These are phyloP conservation scores for Myrmophylax atrothorax DNA, from an alignment of 2,113 vertebrate species.

Conservation along the genomic window DNA sequence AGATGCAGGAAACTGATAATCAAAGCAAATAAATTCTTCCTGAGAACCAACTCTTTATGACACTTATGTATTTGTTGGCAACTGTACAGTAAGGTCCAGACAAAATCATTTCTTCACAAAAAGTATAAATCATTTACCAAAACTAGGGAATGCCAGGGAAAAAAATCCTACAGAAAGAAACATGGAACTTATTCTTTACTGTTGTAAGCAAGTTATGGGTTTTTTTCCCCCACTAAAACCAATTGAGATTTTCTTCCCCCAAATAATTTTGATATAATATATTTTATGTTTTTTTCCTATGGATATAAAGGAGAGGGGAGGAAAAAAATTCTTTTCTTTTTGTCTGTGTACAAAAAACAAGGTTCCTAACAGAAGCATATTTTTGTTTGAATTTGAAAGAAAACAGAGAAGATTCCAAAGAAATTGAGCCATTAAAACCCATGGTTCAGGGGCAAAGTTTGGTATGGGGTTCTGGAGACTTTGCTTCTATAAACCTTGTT, in stretches of 20 bases:
- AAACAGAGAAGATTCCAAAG: neutral
- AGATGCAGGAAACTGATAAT: neutral
- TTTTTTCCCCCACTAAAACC: too few species aligned
- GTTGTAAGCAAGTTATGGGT: neutral
- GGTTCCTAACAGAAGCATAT: neutral
- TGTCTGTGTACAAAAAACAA: neutral
- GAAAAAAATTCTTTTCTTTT: rapidly evolving
- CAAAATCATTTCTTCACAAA: neutral
- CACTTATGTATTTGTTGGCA: neutral
- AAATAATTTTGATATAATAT: neutral
- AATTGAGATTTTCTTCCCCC: neutral
- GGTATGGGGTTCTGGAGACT: neutral
- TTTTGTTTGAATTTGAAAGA: neutral
- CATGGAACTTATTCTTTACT: neutral
- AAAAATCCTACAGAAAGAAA: neutral
- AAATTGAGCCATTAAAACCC: neutral
- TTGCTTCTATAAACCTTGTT: neutral
- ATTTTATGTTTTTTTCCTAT: neutral
- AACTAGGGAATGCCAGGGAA: neutral
- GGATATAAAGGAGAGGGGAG: neutral
- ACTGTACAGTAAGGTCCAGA: neutral
- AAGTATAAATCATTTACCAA: neutral
- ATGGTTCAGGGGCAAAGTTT: neutral
- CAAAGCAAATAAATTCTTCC: neutral
- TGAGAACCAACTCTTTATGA: neutral